Conservation (phyloP, 2,113 vertebrate species). For the Cairina moschata region DNA sequence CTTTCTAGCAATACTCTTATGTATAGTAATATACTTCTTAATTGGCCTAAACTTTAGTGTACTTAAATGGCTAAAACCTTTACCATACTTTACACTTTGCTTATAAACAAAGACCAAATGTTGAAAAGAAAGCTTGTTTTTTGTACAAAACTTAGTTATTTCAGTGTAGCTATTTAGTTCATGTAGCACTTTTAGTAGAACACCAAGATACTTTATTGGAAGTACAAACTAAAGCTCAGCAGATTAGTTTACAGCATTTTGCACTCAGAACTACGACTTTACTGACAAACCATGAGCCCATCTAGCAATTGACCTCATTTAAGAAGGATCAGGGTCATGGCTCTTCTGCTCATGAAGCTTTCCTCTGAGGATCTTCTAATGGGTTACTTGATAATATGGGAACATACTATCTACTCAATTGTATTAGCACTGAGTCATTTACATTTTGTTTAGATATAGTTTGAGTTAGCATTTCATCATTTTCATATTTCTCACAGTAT, state of each 20-base stretch:
- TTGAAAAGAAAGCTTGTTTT: not conserved
- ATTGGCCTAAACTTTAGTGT: not conserved
- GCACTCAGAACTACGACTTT: not conserved
- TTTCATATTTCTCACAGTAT: not conserved
- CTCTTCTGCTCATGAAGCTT: not conserved
- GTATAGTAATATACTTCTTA: not conserved
- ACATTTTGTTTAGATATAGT: not conserved
- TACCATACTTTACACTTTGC: not conserved
- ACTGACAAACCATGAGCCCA: not conserved
- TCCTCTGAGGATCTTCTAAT: constrained; percentile 1
- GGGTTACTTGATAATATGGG: not conserved
- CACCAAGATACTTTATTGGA: not conserved
- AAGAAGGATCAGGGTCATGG: not conserved
- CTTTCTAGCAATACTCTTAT: not conserved
- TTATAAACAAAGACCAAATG: not conserved
- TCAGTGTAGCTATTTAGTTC: not conserved
- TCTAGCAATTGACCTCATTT: constrained; percentile 8
- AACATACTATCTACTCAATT: not conserved
- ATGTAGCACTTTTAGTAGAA: not conserved
- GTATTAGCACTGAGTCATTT: not conserved
- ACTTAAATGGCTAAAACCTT: not conserved
- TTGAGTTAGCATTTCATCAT: not conserved
- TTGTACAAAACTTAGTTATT: not conserved
- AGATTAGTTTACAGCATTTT: not conserved
- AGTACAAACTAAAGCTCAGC: not conserved